A percentile compares a stretch with the other conserved stretches of the same genome.
Evolutionary conservation across 92 coral and sea anemone species (phyloP).

Genomic region (Phenganax stokvisi): DNA sequence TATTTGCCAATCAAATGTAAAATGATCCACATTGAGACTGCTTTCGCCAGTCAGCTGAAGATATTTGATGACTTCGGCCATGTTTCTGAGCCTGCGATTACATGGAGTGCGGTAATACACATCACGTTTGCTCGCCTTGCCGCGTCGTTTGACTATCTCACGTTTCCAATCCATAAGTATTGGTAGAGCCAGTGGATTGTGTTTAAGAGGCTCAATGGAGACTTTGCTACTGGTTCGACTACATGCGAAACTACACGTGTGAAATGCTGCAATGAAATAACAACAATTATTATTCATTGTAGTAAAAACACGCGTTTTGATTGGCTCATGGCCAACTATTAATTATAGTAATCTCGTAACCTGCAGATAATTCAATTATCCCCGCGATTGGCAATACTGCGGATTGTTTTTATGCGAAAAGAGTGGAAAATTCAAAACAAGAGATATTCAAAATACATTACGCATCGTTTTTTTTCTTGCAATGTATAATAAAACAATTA

Average conservation of each 20-base stretch:
- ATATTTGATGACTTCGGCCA: background rate
- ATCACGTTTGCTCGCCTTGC: conserved; percentile 54
- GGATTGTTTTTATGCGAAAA: no score
- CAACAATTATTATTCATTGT: background rate
- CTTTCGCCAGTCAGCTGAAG: conserved; percentile 49
- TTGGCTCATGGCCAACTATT: no score
- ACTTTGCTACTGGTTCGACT: conserved; percentile 31
- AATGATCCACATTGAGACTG: conserved; percentile 82
- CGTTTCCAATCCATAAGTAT: conserved; percentile 84
- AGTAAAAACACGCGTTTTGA: no score
- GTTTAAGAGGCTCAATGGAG: conserved; percentile 52
- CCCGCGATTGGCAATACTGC: no score
- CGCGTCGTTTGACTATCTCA: conserved; percentile 66
- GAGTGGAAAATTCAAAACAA: no score
- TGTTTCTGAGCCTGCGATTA: conserved; percentile 77
- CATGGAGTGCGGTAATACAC: conserved; percentile 93
- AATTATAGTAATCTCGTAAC: no score
- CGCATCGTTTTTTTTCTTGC: no score
- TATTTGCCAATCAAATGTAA: conserved; percentile 60
- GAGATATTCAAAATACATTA: no score
- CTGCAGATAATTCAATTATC: no score
- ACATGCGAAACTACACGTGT: conserved; percentile 64
- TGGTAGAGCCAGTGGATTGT: conserved; percentile 72
- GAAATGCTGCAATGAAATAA: conserved; percentile 58
- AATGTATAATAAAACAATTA: no score